Evolutionary conservation across 1,140 invertebrate species (phyloP), one percentile per base, ranked within the genome.

Genomic region (Drosophila watanabei): DNA sequence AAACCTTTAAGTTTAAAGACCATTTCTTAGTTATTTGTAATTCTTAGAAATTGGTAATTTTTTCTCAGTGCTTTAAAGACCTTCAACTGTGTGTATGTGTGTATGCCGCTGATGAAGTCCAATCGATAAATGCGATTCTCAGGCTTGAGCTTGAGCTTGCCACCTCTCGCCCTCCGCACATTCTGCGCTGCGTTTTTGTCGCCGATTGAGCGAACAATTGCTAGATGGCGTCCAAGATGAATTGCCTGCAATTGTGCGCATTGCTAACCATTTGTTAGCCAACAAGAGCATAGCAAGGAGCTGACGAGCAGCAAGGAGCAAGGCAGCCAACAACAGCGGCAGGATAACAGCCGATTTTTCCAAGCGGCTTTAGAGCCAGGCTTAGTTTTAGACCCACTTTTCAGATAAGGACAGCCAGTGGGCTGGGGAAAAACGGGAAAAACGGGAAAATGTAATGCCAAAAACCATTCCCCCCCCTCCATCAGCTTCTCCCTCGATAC

Each of bases 191-290:
- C 63, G 71, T 83, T 83, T 87, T 84, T 89, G 81, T 85, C 85
- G 73, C 81, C 84, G 73, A 89, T 88, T 84, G 84, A 75, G 78
- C 85, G 78, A 80, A 79, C 84, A 80, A 87, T 88, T 89, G 85
- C 70, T 84, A 78, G 85, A 80, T 79, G 73, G 46, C 64, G 49
- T 45, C 51, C 78, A 79, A 90, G 85, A 89, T 90, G 86, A 89
- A 89, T 89, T 88, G 86, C 82, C 82, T 89, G 85, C 86, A 89
- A 90, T 89, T 89, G 85, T 85, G 85, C 85, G 62, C 86, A 89
- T 79, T 71, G 86, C 66, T 64, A 62, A 69, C 79, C 86, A 89
- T 89, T 89, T 89, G 85, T 89, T 90, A 79, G 71, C 71, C 71
- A 39, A 48, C 46, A 75, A 56, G 39, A 76, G 59, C 72, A 11